phyloP scores from a whole-genome alignment of 1,140 invertebrate genomes.

The Penaeus indicus region DNA sequence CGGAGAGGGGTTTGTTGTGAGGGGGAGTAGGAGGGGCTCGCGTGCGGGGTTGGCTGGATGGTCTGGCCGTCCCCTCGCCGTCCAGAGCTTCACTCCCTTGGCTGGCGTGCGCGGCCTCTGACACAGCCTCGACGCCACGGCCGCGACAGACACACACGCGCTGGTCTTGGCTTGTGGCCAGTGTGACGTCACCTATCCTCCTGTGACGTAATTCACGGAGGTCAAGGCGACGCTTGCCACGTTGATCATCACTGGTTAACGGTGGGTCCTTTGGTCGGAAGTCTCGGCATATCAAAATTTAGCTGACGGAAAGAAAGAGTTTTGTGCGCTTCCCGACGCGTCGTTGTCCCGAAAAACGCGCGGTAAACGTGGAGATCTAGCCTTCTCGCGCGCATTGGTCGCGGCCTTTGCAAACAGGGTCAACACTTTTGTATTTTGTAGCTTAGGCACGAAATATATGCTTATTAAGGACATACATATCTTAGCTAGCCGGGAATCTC shows the following conservation, averaged over 20 bases:
- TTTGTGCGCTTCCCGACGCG: constrained; percentile 22
- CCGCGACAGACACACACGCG: constrained; percentile 33
- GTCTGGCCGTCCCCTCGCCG: background rate
- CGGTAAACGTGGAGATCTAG: constrained; percentile 21
- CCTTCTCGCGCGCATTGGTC: background rate
- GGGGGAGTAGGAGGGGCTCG: constrained; percentile 13
- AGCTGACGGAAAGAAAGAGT: background rate
- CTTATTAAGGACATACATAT: too few species aligned
- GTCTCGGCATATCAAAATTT: constrained; percentile 18
- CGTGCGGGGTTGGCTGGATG: constrained; percentile 24
- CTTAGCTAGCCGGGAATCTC: too few species aligned
- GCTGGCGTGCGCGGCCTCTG: constrained; percentile 40
- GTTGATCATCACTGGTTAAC: constrained; percentile 6
- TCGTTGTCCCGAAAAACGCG: constrained; percentile 4
- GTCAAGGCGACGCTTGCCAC: constrained; percentile 34
- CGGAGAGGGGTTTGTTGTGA: background rate
- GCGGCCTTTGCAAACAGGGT: background rate
- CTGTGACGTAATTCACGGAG: constrained; percentile 48
- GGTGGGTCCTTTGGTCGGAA: background rate
- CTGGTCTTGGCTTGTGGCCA: constrained; percentile 37
- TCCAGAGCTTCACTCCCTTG: constrained; percentile 3
- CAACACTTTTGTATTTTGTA: background rate
- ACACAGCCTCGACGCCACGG: constrained; percentile 27
- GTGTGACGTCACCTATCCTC: constrained; percentile 48
- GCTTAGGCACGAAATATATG: too few species aligned